phyloP scores from a whole-genome alignment of 2,888 invertebrate species.

The Drosophila mercatorum region DNA sequence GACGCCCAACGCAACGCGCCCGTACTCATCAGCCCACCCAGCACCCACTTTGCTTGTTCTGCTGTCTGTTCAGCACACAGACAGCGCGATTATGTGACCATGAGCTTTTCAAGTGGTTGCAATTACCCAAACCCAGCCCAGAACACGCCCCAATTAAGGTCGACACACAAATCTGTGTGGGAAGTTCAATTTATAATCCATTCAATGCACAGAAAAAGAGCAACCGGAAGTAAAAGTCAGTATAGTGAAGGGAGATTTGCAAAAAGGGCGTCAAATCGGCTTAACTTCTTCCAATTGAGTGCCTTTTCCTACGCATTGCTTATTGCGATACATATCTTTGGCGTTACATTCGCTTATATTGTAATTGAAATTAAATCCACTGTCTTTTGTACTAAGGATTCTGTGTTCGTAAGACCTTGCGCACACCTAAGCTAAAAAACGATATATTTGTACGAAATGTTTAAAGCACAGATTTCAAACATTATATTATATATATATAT shows the following conservation, averaged over 20 bases:
- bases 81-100: constrained; percentile 68
- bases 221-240: constrained; percentile 45
- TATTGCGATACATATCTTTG: constrained; percentile 47
- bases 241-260: constrained; percentile 22
- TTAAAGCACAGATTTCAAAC: too few species aligned
- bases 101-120: constrained; percentile 70
- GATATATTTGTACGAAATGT: too few species aligned
- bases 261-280: constrained; percentile 62
- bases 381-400: constrained; percentile 1
- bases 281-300: constrained; percentile 80
- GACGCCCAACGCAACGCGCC: constrained; percentile 52
- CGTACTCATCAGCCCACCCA: constrained; percentile 49
- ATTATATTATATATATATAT: neutral
- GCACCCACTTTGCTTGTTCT: constrained; percentile 46
- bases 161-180: constrained; percentile 74
- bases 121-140: constrained; percentile 65
- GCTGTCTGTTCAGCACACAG: constrained; percentile 36
- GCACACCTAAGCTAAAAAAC: neutral
- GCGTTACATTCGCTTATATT: constrained; percentile 64
- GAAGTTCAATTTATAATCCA: constrained; percentile 63
- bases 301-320: constrained; percentile 43
- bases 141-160: constrained; percentile 71
- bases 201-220: constrained; percentile 45
- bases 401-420: neutral
- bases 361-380: constrained; percentile 66